phyloP scores from a whole-genome alignment of 1,140 invertebrate species.

The Macrosteles quadrilineatus region DNA sequence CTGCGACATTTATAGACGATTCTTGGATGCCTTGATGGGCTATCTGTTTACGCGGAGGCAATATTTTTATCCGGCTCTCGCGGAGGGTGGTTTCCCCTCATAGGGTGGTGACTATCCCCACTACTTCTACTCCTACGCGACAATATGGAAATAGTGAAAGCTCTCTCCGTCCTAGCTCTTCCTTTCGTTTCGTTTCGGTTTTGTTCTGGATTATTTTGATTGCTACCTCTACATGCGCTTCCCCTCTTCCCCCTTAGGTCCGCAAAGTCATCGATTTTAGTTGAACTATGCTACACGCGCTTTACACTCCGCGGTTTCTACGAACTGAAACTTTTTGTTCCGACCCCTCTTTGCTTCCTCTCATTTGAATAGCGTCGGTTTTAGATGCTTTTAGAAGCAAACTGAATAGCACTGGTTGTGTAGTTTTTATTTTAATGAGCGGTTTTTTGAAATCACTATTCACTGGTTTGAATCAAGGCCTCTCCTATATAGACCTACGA shows the following conservation, averaged over 20 bases:
- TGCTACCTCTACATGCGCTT: neutral
- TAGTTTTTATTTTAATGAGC: too few species aligned
- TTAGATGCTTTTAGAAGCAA: too few species aligned
- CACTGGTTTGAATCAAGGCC: too few species aligned
- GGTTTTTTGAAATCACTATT: too few species aligned
- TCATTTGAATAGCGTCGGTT: too few species aligned
- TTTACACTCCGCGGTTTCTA: too few species aligned
- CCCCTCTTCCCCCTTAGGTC: neutral
- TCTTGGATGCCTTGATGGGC: neutral
- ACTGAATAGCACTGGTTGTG: too few species aligned
- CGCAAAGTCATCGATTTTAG: too few species aligned
- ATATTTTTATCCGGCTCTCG: conserved; percentile 8
- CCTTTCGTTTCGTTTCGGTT: conserved; percentile 16
- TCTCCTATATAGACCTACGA: too few species aligned
- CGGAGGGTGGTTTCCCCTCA: conserved; percentile 7
- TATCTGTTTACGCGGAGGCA: conserved; percentile 10
- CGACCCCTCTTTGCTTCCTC: too few species aligned
- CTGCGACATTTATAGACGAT: conserved; percentile 18
- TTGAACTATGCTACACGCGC: too few species aligned
- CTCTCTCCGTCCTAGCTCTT: conserved; percentile 9
- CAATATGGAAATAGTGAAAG: conserved; percentile 24
- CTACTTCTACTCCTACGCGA: conserved; percentile 23
- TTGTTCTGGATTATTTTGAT: conserved; percentile 14
- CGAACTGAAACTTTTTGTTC: too few species aligned
- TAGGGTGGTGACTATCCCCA: neutral